Evolutionary conservation across 2,797 vertebrate species (phyloP), one percentile per base, ranked within the genome.

Genomic region (Neopelma chrysocephalum): DNA sequence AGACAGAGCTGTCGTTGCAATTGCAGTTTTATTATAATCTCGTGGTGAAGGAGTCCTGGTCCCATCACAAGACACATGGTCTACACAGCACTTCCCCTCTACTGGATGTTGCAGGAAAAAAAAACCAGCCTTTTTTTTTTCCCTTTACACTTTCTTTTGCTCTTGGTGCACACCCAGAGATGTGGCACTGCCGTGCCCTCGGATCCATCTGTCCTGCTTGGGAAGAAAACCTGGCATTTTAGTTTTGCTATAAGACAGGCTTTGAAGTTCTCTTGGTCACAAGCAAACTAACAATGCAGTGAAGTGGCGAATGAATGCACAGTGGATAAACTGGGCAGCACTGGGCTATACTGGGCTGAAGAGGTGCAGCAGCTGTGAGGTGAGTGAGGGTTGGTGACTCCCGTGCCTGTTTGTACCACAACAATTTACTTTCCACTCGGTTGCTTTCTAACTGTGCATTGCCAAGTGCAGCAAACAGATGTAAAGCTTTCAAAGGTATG

Each of bases 1-100:
- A 79, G 86, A 76, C 42, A 13, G 54, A 10, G 64, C 60, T 34
- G 12, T 34, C 43, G 6, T 61, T 54, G 12, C 68, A 42, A 19
- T 4, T 42, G 60, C 64, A 83, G 87, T 36, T 96, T 95, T 96
- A 95, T 94, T 93, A 12, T 6, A 10, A 56, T n/a, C 57, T 36
- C 1, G 2, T 11, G 40, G 61, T 9, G 70, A 70, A 64, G 78
- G 45, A 91, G 70, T 4, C 9, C n/a, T 32, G 36, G 18, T 53
- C 12, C 2, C 31, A 51, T 56, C 70, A 89, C 78, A 78, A 54
- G 61, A 19, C 0, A 7, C 0, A 0, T 9, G 31, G 45, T 61
- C 11, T 25, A 34, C 17, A 47, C 47, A 65, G 54, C 2, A 1
- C 62, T 64, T 82, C 62, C 54, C 82, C 47, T 75, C 61, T 36